Conservation (phyloP, 37 sponge, comb jelly and placozoan species). For the Bolinopsis microptera region DNA sequence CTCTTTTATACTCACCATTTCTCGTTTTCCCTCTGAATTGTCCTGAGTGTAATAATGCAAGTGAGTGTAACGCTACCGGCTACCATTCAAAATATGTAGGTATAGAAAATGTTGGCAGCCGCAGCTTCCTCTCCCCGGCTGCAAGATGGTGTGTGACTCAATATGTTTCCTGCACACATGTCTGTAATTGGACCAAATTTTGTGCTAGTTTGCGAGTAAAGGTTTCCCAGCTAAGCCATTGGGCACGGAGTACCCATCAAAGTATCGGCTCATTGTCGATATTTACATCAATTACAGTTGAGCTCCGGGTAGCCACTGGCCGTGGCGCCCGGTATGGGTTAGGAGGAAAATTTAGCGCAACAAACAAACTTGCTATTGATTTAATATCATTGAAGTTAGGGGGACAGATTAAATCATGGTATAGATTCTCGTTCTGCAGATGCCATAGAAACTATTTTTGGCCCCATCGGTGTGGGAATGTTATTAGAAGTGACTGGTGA, state of each 20-base stretch:
- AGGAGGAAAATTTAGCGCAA: not conserved
- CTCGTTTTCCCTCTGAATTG: too few relatives aligned
- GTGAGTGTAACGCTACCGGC: too few relatives aligned
- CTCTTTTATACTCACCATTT: too few relatives aligned
- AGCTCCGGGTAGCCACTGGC: not conserved
- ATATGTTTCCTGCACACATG: not conserved
- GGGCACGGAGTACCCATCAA: not conserved
- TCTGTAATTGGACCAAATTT: not conserved
- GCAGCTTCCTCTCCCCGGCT: too few relatives aligned
- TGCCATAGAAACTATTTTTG: not conserved
- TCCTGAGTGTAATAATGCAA: too few relatives aligned
- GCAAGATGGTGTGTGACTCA: too few relatives aligned
- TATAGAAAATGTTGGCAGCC: not conserved
- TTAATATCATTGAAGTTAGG: not conserved
- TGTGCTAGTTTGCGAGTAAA: too few relatives aligned
- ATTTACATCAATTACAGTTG: not conserved
- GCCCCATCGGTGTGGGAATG: not conserved
- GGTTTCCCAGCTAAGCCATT: too few relatives aligned
- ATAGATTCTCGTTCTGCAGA: not conserved
- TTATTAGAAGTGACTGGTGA: too few relatives aligned
- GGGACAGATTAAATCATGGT: not conserved
- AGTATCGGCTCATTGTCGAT: too few relatives aligned
- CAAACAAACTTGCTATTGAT: not conserved
- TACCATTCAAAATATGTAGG: too few relatives aligned
- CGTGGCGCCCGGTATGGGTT: too few relatives aligned